A percentile compares a stretch with the other conserved stretches of the same genome.
These are phyloP conservation scores for Trachymyrmex cornetzi DNA, from an alignment of 1,140 invertebrate genomes.

Conservation along the genomic window DNA sequence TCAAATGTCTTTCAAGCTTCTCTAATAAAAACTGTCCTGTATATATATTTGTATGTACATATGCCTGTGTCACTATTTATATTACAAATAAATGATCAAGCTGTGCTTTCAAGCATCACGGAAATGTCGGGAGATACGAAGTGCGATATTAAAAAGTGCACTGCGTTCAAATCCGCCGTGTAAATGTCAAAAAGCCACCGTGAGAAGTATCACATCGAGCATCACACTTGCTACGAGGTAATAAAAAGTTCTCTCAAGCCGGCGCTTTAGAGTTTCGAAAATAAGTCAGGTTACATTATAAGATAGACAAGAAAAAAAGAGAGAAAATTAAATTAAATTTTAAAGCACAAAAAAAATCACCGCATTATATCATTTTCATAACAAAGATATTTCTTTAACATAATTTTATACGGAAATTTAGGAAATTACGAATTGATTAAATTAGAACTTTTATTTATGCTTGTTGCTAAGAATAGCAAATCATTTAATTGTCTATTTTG, in stretches of 20 bases:
- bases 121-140: slow-evolving; percentile 17
- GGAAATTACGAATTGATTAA: not conserved
- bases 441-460: not conserved
- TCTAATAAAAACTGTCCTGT: not conserved
- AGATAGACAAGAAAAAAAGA: slow-evolving; percentile 3
- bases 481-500: not conserved
- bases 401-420: not conserved
- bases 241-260: slow-evolving; percentile 31
- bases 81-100: slow-evolving; percentile 36
- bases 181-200: slow-evolving; percentile 42
- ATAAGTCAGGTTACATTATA: not conserved
- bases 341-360: slow-evolving; percentile 13
- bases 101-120: slow-evolving; percentile 22
- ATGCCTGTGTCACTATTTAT: slow-evolving; percentile 32
- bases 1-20: not conserved
- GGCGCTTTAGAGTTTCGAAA: slow-evolving; percentile 19
- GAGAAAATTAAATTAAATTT: slow-evolving; percentile 3
- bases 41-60: not conserved
- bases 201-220: slow-evolving; percentile 19
- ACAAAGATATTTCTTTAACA: not conserved
- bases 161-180: slow-evolving; percentile 48
- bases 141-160: slow-evolving; percentile 50
- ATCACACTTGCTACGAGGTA: slow-evolving; percentile 25
- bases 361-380: not conserved
- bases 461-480: not conserved